Evolutionary conservation across 2,888 invertebrate species (phyloP).

Genomic region (Scrobipalpa atriplicella): DNA sequence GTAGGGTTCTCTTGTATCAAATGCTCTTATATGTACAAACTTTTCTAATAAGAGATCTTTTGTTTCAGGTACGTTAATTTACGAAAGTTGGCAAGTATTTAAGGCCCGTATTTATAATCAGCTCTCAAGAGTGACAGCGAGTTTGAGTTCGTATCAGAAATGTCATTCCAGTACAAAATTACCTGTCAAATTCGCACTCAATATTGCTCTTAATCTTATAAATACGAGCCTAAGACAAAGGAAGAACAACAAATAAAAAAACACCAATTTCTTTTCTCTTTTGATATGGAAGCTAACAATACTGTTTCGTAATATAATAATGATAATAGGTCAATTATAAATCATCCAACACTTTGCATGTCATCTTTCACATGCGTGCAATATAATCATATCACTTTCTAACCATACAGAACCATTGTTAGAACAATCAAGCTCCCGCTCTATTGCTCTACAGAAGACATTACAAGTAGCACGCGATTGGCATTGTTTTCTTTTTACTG

Average conservation of each 20-base stretch:
- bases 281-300: not conserved
- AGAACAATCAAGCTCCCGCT: not conserved
- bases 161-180: too few relatives aligned
- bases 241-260: not conserved
- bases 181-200: too few relatives aligned
- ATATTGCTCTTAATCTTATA: too few relatives aligned
- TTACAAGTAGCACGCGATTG: slow-evolving; percentile 29
- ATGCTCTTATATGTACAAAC: not conserved
- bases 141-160: too few relatives aligned
- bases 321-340: not conserved
- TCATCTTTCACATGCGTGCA: not conserved
- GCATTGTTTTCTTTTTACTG: slow-evolving; percentile 26
- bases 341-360: not conserved
- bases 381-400: slow-evolving; percentile 20
- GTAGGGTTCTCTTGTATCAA: slow-evolving; percentile 9
- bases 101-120: too few relatives aligned
- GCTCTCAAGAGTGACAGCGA: too few relatives aligned
- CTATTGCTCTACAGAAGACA: slow-evolving; percentile 9
- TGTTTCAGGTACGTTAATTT: slow-evolving; percentile 16
- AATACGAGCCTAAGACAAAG: too few relatives aligned
- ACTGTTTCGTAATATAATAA: not conserved
- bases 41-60: slow-evolving; percentile 8
- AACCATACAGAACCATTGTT: slow-evolving; percentile 1
- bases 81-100: not conserved
- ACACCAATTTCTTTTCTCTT: not conserved